A percentile compares a stretch with the other conserved stretches of the same genome.
phyloP scores from a whole-genome alignment of 2,113 vertebrate species.

The Heterotis niloticus region DNA sequence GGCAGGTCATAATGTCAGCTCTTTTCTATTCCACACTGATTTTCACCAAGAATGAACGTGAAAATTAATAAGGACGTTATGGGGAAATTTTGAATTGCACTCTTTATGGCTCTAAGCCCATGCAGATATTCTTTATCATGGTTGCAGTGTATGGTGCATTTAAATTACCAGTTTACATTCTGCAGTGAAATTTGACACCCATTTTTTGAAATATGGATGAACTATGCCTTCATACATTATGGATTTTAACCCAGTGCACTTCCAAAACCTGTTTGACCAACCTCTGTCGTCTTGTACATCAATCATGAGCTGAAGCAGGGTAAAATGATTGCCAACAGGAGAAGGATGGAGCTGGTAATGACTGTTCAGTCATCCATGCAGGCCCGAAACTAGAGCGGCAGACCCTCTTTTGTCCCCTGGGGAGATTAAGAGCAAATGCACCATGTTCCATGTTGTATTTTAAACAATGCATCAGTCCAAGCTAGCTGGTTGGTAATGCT shows the following conservation, averaged over 20 bases:
- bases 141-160: background rate
- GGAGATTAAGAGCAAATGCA: background rate
- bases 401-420: background rate
- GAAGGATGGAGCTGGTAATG: conserved; percentile 1
- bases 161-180: background rate
- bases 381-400: background rate
- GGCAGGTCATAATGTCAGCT: no score
- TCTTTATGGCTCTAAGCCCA: no score
- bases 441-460: no score
- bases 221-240: conserved; percentile 15
- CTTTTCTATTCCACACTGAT: background rate
- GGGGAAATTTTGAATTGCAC: no score
- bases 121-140: background rate
- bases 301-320: conserved; percentile 12
- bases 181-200: background rate
- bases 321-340: conserved; percentile 10
- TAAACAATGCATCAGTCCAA: background rate
- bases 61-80: background rate
- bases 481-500: background rate
- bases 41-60: no score
- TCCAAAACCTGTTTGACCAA: conserved; percentile 14
- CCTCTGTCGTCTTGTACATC: conserved; percentile 17
- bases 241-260: conserved; percentile 2
- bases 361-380: conserved; percentile 16
- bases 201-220: conserved; percentile 19